A percentile compares a stretch with the other conserved stretches of the same genome.
Evolutionary conservation across 2,888 invertebrate species (phyloP).

Genomic region (Belgica antarctica): DNA sequence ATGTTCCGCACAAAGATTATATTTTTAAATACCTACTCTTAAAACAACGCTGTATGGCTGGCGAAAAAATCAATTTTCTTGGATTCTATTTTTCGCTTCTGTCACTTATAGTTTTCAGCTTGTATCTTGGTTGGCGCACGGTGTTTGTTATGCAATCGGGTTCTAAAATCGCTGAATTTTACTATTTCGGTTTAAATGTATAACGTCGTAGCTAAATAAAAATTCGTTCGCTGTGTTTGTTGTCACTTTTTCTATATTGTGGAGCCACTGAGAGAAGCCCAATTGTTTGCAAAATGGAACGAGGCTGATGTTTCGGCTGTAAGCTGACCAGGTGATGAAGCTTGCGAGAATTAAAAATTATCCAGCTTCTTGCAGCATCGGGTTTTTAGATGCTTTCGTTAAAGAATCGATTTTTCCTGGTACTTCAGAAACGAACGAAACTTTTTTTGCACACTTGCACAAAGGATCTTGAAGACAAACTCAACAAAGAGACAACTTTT

Average conservation of each 20-base stretch:
- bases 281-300: not conserved
- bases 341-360: not conserved
- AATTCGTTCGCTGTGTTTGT: not conserved
- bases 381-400: constrained; percentile 14
- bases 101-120: not conserved
- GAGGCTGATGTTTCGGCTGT: constrained; percentile 15
- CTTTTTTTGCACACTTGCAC: constrained; percentile 25
- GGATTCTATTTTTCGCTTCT: too few relatives aligned
- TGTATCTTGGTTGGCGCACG: not conserved
- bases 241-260: not conserved
- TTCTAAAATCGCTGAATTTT: too few relatives aligned
- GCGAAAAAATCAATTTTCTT: constrained; percentile 7
- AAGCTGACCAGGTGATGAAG: constrained; percentile 1
- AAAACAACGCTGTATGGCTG: too few relatives aligned
- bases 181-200: constrained; percentile 4
- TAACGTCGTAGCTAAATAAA: not conserved
- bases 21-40: constrained; percentile 15
- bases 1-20: not conserved
- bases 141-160: constrained; percentile 7
- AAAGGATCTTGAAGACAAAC: not conserved
- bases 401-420: constrained; percentile 19
- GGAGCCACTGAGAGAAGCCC: too few relatives aligned
- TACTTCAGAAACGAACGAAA: not conserved
- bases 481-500: constrained; percentile 3
- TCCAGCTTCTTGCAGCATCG: constrained; percentile 34